Conservation (phyloP, 2,797 vertebrate genomes). For the Thunnus albacares region DNA sequence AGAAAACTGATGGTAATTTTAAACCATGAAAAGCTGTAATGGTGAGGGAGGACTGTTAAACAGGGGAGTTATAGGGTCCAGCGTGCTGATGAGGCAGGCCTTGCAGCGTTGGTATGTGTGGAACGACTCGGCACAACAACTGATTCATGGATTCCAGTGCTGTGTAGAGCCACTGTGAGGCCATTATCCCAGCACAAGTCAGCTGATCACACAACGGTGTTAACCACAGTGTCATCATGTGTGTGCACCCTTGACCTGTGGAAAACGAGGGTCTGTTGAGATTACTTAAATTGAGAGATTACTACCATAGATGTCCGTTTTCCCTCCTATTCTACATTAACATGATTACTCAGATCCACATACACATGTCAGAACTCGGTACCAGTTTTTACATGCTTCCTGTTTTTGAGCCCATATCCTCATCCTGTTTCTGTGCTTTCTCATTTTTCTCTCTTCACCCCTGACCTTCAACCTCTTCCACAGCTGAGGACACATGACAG, state of each 20-base stretch:
- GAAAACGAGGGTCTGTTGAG: neutral
- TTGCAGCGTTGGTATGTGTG: constrained; percentile 71
- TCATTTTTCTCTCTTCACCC: constrained; percentile 18
- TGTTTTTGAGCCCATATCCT: constrained; percentile 35
- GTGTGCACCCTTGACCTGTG: neutral
- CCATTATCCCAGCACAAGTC: constrained; percentile 50
- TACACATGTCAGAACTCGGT: neutral
- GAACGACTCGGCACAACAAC: constrained; percentile 69
- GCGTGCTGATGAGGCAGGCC: constrained; percentile 70
- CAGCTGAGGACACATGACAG: constrained; percentile 37
- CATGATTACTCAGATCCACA: neutral
- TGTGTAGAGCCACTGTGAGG: constrained; percentile 56
- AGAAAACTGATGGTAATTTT: neutral
- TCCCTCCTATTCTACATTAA: neutral
- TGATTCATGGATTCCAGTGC: constrained; percentile 69
- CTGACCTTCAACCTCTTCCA: constrained; percentile 57
- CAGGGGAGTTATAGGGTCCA: constrained; percentile 9
- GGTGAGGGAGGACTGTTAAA: constrained; percentile 17
- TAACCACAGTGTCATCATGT: constrained; percentile 7
- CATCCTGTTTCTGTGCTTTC: constrained; percentile 47
- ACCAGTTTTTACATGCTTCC: constrained; percentile 23
- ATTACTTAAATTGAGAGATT: neutral
- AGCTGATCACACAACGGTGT: constrained; percentile 60
- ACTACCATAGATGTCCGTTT: neutral
- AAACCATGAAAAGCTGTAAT: neutral